These are phyloP conservation scores for Empidonax traillii DNA, from an alignment of 2,113 vertebrate genomes.

Conservation along the genomic window DNA sequence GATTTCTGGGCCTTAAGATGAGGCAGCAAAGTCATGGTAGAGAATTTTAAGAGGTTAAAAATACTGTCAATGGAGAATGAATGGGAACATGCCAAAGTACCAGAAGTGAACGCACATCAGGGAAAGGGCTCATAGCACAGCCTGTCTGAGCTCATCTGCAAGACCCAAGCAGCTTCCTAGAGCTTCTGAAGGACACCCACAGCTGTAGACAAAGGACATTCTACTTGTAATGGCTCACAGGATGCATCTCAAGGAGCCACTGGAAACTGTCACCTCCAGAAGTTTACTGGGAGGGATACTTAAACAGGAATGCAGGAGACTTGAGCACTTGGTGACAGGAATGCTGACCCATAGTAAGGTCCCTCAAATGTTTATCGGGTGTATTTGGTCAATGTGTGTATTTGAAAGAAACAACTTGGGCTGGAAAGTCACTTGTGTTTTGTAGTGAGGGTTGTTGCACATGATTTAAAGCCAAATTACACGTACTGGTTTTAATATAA, in stretches of 20 bases:
- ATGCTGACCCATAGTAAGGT: background rate
- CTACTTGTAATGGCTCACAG: background rate
- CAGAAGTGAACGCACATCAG: background rate
- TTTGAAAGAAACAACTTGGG: background rate
- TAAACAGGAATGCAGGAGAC: background rate
- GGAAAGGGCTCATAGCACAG: background rate
- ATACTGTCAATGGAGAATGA: background rate
- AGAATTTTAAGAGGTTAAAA: background rate
- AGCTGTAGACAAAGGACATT: background rate
- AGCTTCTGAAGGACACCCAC: background rate
- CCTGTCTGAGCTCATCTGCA: background rate
- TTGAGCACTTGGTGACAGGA: background rate
- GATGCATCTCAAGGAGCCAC: background rate
- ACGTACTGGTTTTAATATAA: background rate
- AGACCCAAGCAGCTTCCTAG: background rate
- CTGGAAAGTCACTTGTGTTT: background rate
- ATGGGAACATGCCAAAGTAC: background rate
- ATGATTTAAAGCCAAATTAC: background rate
- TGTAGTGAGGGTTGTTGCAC: background rate
- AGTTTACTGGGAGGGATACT: background rate
- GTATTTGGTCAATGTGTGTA: background rate
- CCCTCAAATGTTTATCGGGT: background rate
- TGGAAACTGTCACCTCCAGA: background rate
- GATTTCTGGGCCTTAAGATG: background rate
- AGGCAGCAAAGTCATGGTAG: background rate